Evolutionary conservation across 2,113 vertebrate genomes (phyloP), one percentile per base, ranked within the genome.

Genomic region (Acanthisitta chloris): DNA sequence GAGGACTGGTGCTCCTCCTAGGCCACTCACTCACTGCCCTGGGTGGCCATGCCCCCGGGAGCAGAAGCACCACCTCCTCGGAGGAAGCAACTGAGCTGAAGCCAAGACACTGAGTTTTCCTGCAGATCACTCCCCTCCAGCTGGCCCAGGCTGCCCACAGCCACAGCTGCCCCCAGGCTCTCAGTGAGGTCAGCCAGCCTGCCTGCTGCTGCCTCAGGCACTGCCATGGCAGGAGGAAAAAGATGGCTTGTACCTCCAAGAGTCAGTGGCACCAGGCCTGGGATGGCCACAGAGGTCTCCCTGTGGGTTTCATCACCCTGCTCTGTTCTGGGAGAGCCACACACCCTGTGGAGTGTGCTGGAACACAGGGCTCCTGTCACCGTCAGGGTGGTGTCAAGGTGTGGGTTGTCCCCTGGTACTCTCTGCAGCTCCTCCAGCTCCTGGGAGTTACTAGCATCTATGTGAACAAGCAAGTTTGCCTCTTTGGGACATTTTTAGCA

Each of bases 341-440:
- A 0, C 18, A 38, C 57, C 23, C 52, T 31, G 33, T 13, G 38
- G 76, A 82, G 36, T n/a, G n/a, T n/a, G n/a, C 29, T 54, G 23
- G 46, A 46, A 65, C 51, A 31, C 5, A 1, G 24, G 29, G n/a
- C 46, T 74, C 17, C 28, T 54, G 38, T 48, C 51, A 20, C 0
- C 0, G 10, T 24, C 66, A 54, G 55, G 25, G 45, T 48, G 34
- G 15, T 2, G 0, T 40, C 0, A 0, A 38, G 64, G 62, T 3
- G 5, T 21, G 9, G 19, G 3, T 3, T 61, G 40, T 42, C 61
- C 36, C 51, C 52, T 55, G 51, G 46, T 15, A 33, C n/a, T n/a
- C n/a, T 70, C 45, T 76, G 36, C 51, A 88, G 74, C 40, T 65
- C 28, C 46, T 85, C 45, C 14, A 10, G 33, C 9, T 71, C 74